Evolutionary conservation across 2,888 invertebrate genomes (phyloP).

Genomic region (Drosophila helvetica): DNA sequence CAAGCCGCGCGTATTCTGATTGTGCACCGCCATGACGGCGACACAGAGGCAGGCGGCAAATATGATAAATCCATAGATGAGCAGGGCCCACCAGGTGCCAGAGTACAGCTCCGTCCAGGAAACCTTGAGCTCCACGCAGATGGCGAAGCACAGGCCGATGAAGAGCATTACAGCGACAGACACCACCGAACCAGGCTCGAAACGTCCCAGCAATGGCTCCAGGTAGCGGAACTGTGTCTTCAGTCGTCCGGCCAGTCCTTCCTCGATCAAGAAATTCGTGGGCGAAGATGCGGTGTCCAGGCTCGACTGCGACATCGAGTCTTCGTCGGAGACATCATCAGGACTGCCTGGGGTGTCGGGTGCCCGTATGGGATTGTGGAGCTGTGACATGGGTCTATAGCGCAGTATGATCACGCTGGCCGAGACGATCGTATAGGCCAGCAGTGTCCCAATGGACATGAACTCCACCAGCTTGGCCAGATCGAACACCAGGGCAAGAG

Average conservation of each 20-base stretch:
- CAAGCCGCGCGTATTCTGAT: constrained; percentile 89
- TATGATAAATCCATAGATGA: constrained; percentile 87
- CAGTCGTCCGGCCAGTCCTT: constrained; percentile 89
- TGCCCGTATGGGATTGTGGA: constrained; percentile 84
- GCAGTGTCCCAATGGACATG: constrained; percentile 95
- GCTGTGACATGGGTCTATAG: constrained; percentile 87
- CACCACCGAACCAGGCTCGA: constrained; percentile 91
- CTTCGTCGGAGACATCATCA: constrained; percentile 86
- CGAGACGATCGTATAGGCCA: constrained; percentile 96
- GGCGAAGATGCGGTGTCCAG: constrained; percentile 86
- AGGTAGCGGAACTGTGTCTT: constrained; percentile 90
- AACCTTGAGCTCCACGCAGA: constrained; percentile 88
- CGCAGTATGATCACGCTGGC: constrained; percentile 94
- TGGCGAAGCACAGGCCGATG: constrained; percentile 87
- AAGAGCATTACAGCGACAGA: constrained; percentile 89
- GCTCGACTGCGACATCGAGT: constrained; percentile 86
- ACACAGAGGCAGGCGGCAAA: constrained; percentile 88
- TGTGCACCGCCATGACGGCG: constrained; percentile 90
- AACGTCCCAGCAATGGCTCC: constrained; percentile 89
- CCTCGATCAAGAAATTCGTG: constrained; percentile 85
- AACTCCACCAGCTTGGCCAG: constrained; percentile 95
- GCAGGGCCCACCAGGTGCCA: constrained; percentile 88
- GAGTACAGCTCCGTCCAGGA: constrained; percentile 85
- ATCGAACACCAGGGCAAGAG: constrained; percentile 93
- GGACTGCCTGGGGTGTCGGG: constrained; percentile 86